Conservation (phyloP, 2,888 invertebrate genomes). For the Cylloceria caligata region DNA sequence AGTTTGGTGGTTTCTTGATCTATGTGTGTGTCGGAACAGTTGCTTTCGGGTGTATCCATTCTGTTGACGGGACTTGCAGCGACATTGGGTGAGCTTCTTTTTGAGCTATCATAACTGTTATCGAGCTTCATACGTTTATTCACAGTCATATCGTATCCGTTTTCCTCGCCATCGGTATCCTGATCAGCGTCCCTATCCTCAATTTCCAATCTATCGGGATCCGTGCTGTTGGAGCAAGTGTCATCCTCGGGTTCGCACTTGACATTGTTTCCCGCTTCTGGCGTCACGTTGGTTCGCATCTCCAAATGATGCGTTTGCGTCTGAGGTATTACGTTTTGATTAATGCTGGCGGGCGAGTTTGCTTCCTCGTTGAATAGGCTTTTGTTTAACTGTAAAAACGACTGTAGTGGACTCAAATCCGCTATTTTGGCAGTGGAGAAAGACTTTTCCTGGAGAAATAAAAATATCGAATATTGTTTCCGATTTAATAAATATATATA, state of each 20-base stretch:
- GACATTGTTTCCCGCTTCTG: conserved; percentile 67
- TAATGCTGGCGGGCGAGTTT: conserved; percentile 82
- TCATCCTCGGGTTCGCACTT: conserved; percentile 87
- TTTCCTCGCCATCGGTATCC: conserved; percentile 80
- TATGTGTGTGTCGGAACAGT: conserved; percentile 82
- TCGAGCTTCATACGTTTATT: conserved; percentile 78
- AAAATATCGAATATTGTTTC: conserved; percentile 3
- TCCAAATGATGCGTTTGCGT: conserved; percentile 81
- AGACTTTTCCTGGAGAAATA: conserved; percentile 79
- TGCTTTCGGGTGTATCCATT: conserved; percentile 84
- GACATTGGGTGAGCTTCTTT: conserved; percentile 75
- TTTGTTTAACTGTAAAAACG: conserved; percentile 82
- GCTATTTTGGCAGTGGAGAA: conserved; percentile 84
- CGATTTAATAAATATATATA: too few relatives aligned
- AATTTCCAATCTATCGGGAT: conserved; percentile 91
- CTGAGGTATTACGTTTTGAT: conserved; percentile 82
- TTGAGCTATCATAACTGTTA: conserved; percentile 76
- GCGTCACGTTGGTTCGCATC: conserved; percentile 60
- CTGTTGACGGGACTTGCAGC: conserved; percentile 81
- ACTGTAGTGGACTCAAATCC: conserved; percentile 80
- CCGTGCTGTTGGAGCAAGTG: conserved; percentile 90
- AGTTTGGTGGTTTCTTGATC: conserved; percentile 82
- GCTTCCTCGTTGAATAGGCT: conserved; percentile 82
- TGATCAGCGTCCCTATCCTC: conserved; percentile 84
- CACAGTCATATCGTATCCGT: conserved; percentile 81